Evolutionary conservation across 2,888 invertebrate species (phyloP).

Genomic region (Priocnemis perturbator): DNA sequence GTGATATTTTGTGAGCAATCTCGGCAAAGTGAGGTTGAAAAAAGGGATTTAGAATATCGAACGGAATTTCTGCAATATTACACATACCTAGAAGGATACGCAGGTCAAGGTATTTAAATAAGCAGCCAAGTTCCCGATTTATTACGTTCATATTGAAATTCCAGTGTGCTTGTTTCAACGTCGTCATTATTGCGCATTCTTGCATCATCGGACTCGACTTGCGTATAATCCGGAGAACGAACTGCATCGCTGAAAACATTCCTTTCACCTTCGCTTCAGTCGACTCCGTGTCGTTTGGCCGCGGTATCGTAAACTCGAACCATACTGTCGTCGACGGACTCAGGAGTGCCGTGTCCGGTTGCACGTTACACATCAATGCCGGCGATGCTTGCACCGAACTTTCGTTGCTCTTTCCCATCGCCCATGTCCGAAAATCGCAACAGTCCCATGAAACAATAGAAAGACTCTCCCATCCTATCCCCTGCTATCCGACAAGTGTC

Average conservation of each 20-base stretch:
- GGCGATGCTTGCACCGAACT: not conserved
- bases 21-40: not conserved
- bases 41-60: slow-evolving; percentile 34
- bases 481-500: too few relatives aligned
- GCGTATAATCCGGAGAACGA: not conserved
- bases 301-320: not conserved
- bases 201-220: not conserved
- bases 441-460: not conserved
- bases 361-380: not conserved
- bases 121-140: slow-evolving; percentile 45
- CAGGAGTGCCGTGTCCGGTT: too few relatives aligned
- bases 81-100: slow-evolving; percentile 25
- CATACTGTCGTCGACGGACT: too few relatives aligned
- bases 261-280: not conserved
- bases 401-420: too few relatives aligned
- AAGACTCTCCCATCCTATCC: not conserved
- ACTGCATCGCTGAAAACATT: not conserved
- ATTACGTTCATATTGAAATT: slow-evolving; percentile 56
- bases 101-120: slow-evolving; percentile 52
- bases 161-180: slow-evolving; percentile 40
- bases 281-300: not conserved
- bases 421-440: not conserved
- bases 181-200: slow-evolving; percentile 28
- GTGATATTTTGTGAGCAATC: too few relatives aligned
- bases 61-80: slow-evolving; percentile 45